These are phyloP conservation scores for Cheilinus undulatus DNA, from an alignment of 2,113 vertebrate species.

Conservation along the genomic window DNA sequence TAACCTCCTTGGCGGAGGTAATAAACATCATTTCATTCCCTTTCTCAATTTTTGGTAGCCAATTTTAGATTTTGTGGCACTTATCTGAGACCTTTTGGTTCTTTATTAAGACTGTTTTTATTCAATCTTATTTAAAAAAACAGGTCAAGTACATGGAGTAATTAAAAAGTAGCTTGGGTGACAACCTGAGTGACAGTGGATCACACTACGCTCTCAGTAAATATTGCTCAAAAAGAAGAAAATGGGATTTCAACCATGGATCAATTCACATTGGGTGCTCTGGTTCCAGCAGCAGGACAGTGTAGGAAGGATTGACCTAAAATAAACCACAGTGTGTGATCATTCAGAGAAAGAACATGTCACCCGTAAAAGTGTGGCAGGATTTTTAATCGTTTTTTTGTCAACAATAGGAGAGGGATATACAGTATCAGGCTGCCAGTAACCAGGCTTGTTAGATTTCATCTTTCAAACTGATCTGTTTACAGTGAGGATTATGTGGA, in stretches of 20 bases:
- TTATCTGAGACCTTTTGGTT: no score
- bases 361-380: background rate
- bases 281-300: background rate
- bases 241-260: background rate
- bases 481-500: background rate
- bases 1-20: no score
- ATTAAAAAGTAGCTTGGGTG: background rate
- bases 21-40: background rate
- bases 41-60: background rate
- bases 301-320: background rate
- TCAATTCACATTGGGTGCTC: background rate
- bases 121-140: no score
- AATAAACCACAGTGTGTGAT: background rate
- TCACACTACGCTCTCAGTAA: background rate
- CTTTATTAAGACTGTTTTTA: background rate
- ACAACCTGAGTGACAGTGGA: background rate
- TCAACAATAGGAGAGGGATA: background rate
- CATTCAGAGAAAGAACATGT: background rate
- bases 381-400: slow-evolving; percentile 5
- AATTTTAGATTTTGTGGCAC: background rate
- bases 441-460: background rate
- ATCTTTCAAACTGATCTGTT: slow-evolving; percentile 14
- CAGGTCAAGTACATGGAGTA: no score
- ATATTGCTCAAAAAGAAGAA: background rate
- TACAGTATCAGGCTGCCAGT: background rate